Evolutionary conservation across 2,888 invertebrate species (phyloP), one percentile per base, ranked within the genome.

Genomic region (Cantharis rustica): DNA sequence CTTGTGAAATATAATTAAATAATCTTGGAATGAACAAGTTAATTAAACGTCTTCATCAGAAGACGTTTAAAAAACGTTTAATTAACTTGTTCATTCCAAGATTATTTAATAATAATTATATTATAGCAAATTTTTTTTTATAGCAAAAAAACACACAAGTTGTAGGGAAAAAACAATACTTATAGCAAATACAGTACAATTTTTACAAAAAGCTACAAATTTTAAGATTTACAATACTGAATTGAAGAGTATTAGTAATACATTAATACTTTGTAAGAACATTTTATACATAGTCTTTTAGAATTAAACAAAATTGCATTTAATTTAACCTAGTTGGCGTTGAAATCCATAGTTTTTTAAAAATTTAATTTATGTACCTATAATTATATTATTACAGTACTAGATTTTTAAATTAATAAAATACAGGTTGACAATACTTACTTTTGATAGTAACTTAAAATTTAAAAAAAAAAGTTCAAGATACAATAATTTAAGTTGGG

Each of bases 101-200:
- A n/a, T n/a, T n/a, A n/a, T n/a, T n/a, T n/a, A n/a, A n/a, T n/a
- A n/a, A n/a, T n/a, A n/a, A n/a, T n/a, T n/a, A n/a, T n/a, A n/a
- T n/a, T n/a, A n/a, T n/a, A n/a, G n/a, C n/a, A n/a, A n/a, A n/a
- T n/a, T n/a, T n/a, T n/a, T n/a, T n/a, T n/a, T n/a, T n/a, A n/a
- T n/a, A n/a, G n/a, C n/a, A n/a, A n/a, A n/a, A 23, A 23, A 23
- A 23, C 20, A 9, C 23, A 23, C 7, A 27, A 27, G 26, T n/a
- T 47, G n/a, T 5, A n/a, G 47, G n/a, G 13, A 66, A 80, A 79
- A 78, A 77, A 75, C 76, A 79, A 71, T 79, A 78, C 31, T 78
- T 80, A 78, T 64, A 72, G 71, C 27, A 72, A 75, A 61, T 71
- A 75, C 75, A 75, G 4, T 61, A 68, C 64, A 70, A 66, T 47